phyloP scores from a whole-genome alignment of 2,797 vertebrate species.

The Anguilla anguilla region DNA sequence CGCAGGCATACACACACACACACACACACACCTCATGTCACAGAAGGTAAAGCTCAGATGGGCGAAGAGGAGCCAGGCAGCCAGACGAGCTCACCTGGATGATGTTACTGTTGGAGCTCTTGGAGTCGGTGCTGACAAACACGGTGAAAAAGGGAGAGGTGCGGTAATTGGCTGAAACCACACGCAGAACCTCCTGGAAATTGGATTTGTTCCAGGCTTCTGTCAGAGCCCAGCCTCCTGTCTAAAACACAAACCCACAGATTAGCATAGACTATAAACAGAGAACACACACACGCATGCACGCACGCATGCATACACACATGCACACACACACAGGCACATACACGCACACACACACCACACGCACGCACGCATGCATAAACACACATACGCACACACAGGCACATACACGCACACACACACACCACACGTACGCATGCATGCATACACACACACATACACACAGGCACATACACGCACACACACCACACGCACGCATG shows the following conservation, averaged over 20 bases:
- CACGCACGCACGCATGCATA: not conserved
- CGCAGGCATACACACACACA: not conserved
- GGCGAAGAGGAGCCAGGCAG: not conserved
- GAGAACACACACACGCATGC: not conserved
- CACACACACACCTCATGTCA: too few species aligned
- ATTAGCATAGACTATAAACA: not conserved
- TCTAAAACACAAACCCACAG: constrained; percentile 65
- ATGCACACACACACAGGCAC: not conserved
- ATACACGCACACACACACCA: not conserved
- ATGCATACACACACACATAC: too few species aligned
- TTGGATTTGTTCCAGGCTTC: constrained; percentile 80
- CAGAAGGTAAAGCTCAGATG: not conserved
- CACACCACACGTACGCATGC: too few species aligned
- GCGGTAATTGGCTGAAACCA: constrained; percentile 81
- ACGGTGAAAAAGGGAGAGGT: constrained; percentile 91
- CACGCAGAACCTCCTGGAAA: constrained; percentile 87
- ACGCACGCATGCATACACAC: not conserved
- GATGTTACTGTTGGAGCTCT: constrained; percentile 93
- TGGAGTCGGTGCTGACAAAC: constrained; percentile 92
- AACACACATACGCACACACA: too few species aligned
- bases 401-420: not conserved
- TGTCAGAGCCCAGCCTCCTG: constrained; percentile 91
- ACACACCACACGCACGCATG: not conserved
- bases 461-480: not conserved
- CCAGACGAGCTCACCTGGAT: constrained; percentile 82